These are phyloP conservation scores for Zoanthus solanderi DNA, from an alignment of 92 coral and sea anemone genomes.

Conservation along the genomic window DNA sequence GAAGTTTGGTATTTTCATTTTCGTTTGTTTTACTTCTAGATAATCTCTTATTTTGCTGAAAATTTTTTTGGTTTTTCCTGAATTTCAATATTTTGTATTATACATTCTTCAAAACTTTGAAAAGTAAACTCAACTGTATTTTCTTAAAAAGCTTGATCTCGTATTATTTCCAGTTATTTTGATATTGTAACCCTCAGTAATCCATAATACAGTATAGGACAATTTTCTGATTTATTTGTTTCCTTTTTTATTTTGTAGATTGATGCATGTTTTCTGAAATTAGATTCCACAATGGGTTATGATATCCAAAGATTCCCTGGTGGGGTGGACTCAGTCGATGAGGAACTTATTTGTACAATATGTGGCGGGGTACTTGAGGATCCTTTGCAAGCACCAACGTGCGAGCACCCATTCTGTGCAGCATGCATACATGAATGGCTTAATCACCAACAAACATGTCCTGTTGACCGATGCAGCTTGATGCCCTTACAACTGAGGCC, in stretches of 20 bases:
- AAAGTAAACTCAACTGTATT: too few species aligned
- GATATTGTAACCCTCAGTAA: neutral
- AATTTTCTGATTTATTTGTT: neutral
- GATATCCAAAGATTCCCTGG: conserved; percentile 84
- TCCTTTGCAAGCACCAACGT: conserved; percentile 88
- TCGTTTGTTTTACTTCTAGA: neutral
- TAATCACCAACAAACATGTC: conserved; percentile 86
- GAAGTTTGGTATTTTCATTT: neutral
- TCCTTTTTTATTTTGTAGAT: neutral
- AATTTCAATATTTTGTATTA: too few species aligned
- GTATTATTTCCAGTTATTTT: neutral
- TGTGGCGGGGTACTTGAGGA: conserved; percentile 93
- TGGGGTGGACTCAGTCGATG: conserved; percentile 68
- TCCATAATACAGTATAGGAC: neutral
- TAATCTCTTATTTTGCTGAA: neutral
- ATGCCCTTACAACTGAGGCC: conserved; percentile 84
- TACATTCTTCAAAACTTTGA: too few species aligned
- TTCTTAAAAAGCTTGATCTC: too few species aligned
- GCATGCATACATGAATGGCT: conserved; percentile 95
- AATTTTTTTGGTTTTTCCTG: neutral
- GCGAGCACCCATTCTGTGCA: conserved; percentile 97
- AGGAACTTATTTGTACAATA: conserved; percentile 86
- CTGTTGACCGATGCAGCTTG: conserved; percentile 81
- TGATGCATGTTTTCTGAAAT: neutral
- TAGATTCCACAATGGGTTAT: conserved; percentile 76